Percentiles rank a stretch among this genome's conserved stretches.
phyloP scores from a whole-genome alignment of 2,888 invertebrate species.

The Tachina grossa region DNA sequence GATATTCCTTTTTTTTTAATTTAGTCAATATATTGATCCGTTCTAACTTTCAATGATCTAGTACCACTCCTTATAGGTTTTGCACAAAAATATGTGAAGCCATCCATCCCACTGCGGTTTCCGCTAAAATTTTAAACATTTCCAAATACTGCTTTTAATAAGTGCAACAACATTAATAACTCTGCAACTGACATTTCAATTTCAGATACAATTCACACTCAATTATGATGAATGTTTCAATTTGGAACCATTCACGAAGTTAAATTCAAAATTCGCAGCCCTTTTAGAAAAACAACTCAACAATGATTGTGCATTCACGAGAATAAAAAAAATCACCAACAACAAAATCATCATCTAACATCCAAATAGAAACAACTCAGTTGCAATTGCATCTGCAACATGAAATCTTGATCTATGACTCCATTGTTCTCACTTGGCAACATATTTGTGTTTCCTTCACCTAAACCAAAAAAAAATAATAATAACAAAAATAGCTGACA shows the following conservation, averaged over 20 bases:
- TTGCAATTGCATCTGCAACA: constrained; percentile 70
- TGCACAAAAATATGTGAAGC: too few relatives aligned
- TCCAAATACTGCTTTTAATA: constrained; percentile 1
- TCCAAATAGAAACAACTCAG: constrained; percentile 35
- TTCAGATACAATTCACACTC: constrained; percentile 68
- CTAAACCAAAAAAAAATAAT: not conserved
- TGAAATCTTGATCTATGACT: constrained; percentile 70
- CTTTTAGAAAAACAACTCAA: not conserved
- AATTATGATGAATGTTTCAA: constrained; percentile 64
- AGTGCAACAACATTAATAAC: constrained; percentile 52
- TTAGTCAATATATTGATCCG: too few relatives aligned
- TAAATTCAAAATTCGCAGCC: not conserved
- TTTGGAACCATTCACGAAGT: constrained; percentile 20
- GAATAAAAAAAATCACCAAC: not conserved
- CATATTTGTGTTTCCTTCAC: not conserved
- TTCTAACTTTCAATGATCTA: too few relatives aligned
- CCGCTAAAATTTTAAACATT: not conserved
- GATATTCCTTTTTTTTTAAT: too few relatives aligned
- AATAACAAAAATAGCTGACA: not conserved
- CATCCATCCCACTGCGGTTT: too few relatives aligned
- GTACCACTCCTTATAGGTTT: too few relatives aligned
- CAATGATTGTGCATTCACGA: constrained; percentile 54
- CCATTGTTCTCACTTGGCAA: constrained; percentile 50
- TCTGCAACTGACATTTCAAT: constrained; percentile 69
- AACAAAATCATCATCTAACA: not conserved